Conservation (phyloP, 2,888 invertebrate species). For the Cetonia aurata region DNA sequence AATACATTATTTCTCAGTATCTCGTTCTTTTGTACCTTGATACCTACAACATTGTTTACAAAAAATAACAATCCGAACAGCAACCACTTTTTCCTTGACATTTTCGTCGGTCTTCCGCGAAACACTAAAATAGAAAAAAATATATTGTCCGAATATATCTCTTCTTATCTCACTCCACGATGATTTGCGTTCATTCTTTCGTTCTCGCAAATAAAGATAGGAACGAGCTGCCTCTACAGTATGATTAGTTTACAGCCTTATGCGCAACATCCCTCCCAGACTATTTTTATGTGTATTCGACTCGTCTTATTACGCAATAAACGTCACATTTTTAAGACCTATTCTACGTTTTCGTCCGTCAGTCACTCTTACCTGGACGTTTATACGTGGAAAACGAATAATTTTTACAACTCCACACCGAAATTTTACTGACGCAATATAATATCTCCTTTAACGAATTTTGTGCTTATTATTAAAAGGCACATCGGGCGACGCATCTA, state of each 20-base stretch:
- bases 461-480: constrained; percentile 9
- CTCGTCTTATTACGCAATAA: constrained; percentile 25
- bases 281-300: constrained; percentile 6
- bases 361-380: constrained; percentile 4
- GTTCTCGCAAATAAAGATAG: constrained; percentile 24
- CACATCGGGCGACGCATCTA: too few relatives aligned
- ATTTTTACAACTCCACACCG: constrained; percentile 12
- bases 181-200: too few relatives aligned
- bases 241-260: constrained; percentile 21
- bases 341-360: not conserved
- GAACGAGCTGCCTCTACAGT: not conserved
- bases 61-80: too few relatives aligned
- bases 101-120: too few relatives aligned
- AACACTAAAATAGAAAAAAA: too few relatives aligned
- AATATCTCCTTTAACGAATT: constrained; percentile 15
- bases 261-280: not conserved
- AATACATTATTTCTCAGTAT: too few relatives aligned
- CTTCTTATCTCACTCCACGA: too few relatives aligned
- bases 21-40: too few relatives aligned
- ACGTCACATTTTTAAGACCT: constrained; percentile 22
- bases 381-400: not conserved
- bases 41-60: too few relatives aligned
- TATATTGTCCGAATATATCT: too few relatives aligned
- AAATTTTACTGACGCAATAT: constrained; percentile 25
- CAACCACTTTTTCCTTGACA: too few relatives aligned